These are phyloP conservation scores for Hippoglossus stenolepis DNA, from an alignment of 2,113 vertebrate genomes.

Conservation along the genomic window DNA sequence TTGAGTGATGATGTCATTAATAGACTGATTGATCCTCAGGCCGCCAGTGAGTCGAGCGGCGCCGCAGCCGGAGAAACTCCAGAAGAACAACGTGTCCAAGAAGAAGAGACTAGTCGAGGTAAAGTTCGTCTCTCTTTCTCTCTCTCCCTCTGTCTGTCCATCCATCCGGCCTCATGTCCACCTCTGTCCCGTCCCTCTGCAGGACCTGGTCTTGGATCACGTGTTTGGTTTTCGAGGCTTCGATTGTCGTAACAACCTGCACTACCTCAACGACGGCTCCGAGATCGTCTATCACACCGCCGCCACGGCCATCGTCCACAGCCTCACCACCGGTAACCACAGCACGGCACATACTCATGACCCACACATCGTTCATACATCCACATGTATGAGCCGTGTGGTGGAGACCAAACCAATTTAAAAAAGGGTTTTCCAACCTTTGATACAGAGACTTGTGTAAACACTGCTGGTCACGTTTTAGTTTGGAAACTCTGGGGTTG, in stretches of 20 bases:
- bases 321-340: constrained; percentile 88
- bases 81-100: constrained; percentile 94
- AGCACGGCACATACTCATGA: constrained; percentile 1
- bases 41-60: constrained; percentile 94
- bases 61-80: constrained; percentile 94
- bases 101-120: constrained; percentile 96
- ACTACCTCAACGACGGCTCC: constrained; percentile 95
- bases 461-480: too few relatives aligned
- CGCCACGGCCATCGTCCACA: constrained; percentile 91
- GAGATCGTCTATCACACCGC: constrained; percentile 97
- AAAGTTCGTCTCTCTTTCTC: constrained; percentile 28
- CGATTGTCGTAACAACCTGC: constrained; percentile 97
- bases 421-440: too few relatives aligned
- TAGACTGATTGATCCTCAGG: constrained; percentile 69
- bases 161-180: background rate
- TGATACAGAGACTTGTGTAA: too few relatives aligned
- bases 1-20: background rate
- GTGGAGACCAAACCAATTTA: too few relatives aligned
- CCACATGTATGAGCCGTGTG: background rate
- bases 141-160: background rate
- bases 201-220: constrained; percentile 95
- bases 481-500: too few relatives aligned
- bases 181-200: background rate
- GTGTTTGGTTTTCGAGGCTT: constrained; percentile 96
- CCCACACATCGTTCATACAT: background rate